Evolutionary conservation across 2,113 vertebrate species (phyloP), one percentile per base, ranked within the genome.

Genomic region (Crocuta crocuta): DNA sequence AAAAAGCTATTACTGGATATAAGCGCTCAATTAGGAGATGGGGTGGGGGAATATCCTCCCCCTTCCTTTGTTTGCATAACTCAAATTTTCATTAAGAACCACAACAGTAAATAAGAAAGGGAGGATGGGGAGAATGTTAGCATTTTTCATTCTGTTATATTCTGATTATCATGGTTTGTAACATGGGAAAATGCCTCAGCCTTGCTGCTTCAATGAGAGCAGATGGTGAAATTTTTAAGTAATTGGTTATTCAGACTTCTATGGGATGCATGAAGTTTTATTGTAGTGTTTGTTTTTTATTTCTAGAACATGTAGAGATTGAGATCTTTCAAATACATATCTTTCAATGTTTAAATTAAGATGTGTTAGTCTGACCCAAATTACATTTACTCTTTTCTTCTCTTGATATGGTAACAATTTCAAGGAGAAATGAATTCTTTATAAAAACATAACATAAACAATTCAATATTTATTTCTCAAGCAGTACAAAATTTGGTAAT

Each of bases 171-270:
- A 85, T 71, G 82, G 87, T 93, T 83, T 94, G 39, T 90, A 89
- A 91, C 76, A 74, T 35, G 28, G 83, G 95, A 97, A 96, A 84
- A 95, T 89, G 97, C 90, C 85, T 91, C 63, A 91, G 87, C 82
- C 97, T 97, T 97, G 87, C 74, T 96, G 93, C 97, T 98, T 98
- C 97, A 85, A 21, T 97, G 92, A 70, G 92, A 99, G 87, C 98
- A 99, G 98, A 99, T 98, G 99, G 98, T 97, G 88, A 98, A 94
- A 98, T 96, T 98, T 96, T 98, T 97, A 98, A 98, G 96, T 97
- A 96, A 98, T 96, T 97, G 79, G 97, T 93, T 97, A 98, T 97
- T 98, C 96, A 96, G 96, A 93, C 79, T 97, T 98, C 96, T 96
- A 89, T 70, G 70, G 88, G 88, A 93, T 86, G 91, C 95, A 92